A percentile compares a stretch with the other conserved stretches of the same genome.
Evolutionary conservation across 2,797 vertebrate species (phyloP).

Genomic region (Urocyon cinereoargenteus): DNA sequence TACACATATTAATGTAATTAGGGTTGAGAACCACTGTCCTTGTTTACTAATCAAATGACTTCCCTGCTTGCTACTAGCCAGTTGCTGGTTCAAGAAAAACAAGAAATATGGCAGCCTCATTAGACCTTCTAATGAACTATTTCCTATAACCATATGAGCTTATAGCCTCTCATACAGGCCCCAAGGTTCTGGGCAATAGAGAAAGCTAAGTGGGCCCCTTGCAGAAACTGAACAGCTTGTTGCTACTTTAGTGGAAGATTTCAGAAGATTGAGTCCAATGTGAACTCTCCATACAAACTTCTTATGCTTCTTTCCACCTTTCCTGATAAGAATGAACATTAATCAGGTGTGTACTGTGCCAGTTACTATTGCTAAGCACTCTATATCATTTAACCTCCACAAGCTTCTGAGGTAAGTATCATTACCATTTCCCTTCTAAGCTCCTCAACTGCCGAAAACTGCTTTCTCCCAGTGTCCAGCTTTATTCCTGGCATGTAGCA

Average conservation of each 20-base stretch:
- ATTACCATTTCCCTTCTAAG: constrained; percentile 21
- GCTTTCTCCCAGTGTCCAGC: neutral
- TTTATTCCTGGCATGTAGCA: constrained; percentile 36
- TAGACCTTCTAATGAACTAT: constrained; percentile 57
- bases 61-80: neutral
- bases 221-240: constrained; percentile 39
- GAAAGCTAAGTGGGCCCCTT: neutral
- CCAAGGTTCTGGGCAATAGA: neutral
- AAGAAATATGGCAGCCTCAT: constrained; percentile 31
- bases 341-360: constrained; percentile 34
- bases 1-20: neutral
- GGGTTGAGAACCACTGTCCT: neutral
- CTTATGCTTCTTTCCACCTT: constrained; percentile 10
- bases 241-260: constrained; percentile 31
- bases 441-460: constrained; percentile 10
- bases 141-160: constrained; percentile 36
- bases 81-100: constrained; percentile 51
- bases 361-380: constrained; percentile 6
- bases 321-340: constrained; percentile 8
- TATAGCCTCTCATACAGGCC: constrained; percentile 36
- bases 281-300: neutral
- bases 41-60: constrained; percentile 49
- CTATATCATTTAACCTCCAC: constrained; percentile 33
- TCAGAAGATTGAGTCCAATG: neutral
- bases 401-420: constrained; percentile 27